Evolutionary conservation across 2,888 invertebrate genomes (phyloP), one percentile per base, ranked within the genome.

Genomic region (Heteromyza rotundicornis): DNA sequence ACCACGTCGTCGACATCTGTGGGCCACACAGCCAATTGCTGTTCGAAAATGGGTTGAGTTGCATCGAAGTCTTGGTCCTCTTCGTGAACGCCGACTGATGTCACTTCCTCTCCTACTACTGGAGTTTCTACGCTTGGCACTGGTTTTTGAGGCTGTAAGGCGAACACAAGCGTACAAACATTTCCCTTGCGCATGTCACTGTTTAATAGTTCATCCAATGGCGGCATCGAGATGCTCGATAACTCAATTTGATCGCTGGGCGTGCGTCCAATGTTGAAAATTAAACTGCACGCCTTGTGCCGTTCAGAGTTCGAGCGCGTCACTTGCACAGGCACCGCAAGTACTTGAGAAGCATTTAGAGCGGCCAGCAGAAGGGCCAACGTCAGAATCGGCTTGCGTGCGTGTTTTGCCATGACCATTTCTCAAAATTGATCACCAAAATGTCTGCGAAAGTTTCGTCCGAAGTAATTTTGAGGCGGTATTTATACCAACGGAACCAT

Each of bases 21-120:
- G 59, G 78, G 78, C 80, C 80, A 80, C 67, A 76, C 78, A 60
- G 72, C 70, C 73, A 80, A 65, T 72, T 78, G 80, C 62, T 69
- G 70, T 70, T 80, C 80, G 69, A 78, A 78, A 64, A 76, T 51
- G 49, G 78, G 79, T 67, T 72, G 70, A 52, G 68, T 60, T 56
- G 61, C 58, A 59, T 19, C 32, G 27, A 12, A 23, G 59, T 60
- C 62, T 51, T 51, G 35, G 50, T 49, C 54, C 23, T 47, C 32
- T 20, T 35, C n/a, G 8, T 57, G 57, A 12, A 27, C 23, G 17
- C 19, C 19, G 7, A 32, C 12, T 8, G 5, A 5, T 8, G 32
- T 12, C 32, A 32, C 32, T 32, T 32, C n/a, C 10, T 40, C 40
- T 3, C 3, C 40, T 40, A 14, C n/a, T n/a, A n/a, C n/a, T n/a